phyloP scores from a whole-genome alignment of 2,888 invertebrate genomes.

The Caenorhabditis japonica region DNA sequence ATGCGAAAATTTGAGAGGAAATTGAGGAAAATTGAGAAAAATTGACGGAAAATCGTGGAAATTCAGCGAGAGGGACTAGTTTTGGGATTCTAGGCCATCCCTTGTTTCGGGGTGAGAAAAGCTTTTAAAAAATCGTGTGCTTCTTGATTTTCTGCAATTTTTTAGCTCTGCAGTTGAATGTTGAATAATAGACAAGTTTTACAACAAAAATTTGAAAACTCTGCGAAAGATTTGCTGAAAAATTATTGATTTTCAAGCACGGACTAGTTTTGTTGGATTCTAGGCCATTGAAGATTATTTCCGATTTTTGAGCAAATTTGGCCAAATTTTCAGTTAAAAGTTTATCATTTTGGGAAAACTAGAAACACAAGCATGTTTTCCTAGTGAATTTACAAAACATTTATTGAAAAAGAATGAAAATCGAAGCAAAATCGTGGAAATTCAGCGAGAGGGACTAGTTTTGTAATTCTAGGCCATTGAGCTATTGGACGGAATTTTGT shows the following conservation, averaged over 20 bases:
- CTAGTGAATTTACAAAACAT: background rate
- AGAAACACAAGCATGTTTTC: slow-evolving; percentile 13
- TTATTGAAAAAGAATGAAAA: background rate
- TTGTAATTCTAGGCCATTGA: too few species aligned
- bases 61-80: background rate
- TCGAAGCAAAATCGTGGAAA: too few species aligned
- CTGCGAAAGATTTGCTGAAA: slow-evolving; percentile 4
- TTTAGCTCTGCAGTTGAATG: too few species aligned
- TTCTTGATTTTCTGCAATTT: too few species aligned
- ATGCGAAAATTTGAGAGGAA: background rate
- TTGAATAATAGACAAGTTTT: too few species aligned
- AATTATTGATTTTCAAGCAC: background rate
- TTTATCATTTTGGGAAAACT: slow-evolving; percentile 4
- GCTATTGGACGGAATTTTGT: too few species aligned
- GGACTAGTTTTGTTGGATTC: slow-evolving; percentile 1
- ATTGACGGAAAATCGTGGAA: slow-evolving; percentile 3
- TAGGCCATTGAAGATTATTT: background rate
- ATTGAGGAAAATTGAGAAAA: background rate
- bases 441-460: too few species aligned
- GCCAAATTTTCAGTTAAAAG: background rate
- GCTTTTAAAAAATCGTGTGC: too few species aligned
- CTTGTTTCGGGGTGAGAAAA: too few species aligned
- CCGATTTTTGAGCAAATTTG: background rate
- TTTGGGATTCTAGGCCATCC: slow-evolving; percentile 7
- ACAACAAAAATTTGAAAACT: too few species aligned